A percentile compares a stretch with the other conserved stretches of the same genome.
phyloP scores from a whole-genome alignment of 2,797 vertebrate genomes.

The Jordanella pulchra region DNA sequence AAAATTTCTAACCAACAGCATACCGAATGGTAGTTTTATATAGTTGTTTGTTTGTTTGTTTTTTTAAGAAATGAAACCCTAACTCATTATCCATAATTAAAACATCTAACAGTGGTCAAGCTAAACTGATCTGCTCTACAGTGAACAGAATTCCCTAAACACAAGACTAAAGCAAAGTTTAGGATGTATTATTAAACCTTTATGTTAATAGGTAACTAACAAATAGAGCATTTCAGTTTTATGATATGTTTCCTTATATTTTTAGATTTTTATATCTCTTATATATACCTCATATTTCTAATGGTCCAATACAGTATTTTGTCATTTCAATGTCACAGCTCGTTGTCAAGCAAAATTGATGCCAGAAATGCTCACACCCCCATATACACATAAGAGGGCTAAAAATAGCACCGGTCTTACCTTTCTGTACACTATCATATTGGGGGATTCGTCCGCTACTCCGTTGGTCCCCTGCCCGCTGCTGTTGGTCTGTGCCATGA shows the following conservation, averaged over 20 bases:
- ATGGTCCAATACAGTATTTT: constrained; percentile 21
- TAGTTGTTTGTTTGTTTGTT: background rate
- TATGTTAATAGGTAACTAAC: background rate
- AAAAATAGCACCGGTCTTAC: constrained; percentile 79
- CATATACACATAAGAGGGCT: constrained; percentile 34
- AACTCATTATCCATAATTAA: background rate
- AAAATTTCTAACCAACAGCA: background rate
- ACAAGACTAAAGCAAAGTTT: background rate
- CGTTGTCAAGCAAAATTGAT: constrained; percentile 53
- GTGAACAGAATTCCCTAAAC: background rate
- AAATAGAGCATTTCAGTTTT: background rate
- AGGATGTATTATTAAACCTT: background rate
- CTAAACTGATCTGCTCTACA: background rate
- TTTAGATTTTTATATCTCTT: background rate
- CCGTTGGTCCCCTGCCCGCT: constrained; percentile 92
- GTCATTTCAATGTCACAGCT: constrained; percentile 45
- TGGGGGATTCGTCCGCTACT: constrained; percentile 93
- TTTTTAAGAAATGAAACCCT: background rate
- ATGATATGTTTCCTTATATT: background rate
- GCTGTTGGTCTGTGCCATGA: constrained; percentile 97
- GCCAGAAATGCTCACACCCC: constrained; percentile 26
- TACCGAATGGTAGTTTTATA: background rate
- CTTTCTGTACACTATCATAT: constrained; percentile 98
- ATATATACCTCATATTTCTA: background rate
- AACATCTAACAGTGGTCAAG: background rate